Percentiles rank a stretch among this genome's conserved stretches.
These are phyloP conservation scores for Leptoteleia sp. DNA, from an alignment of 1,140 invertebrate genomes.

Conservation along the genomic window DNA sequence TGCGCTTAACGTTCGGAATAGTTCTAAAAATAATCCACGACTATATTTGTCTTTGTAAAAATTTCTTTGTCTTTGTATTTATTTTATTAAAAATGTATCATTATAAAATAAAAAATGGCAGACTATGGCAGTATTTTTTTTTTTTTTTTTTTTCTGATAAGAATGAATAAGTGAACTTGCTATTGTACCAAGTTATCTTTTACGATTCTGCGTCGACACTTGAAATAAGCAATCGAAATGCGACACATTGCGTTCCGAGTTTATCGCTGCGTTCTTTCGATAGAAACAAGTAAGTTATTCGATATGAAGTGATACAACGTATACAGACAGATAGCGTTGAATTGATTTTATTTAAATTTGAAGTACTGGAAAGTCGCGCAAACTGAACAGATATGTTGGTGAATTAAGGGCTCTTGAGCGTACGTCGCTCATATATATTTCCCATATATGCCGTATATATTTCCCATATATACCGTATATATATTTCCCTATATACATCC, in stretches of 20 bases:
- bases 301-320: conserved; percentile 18
- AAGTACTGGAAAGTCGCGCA: too few relatives aligned
- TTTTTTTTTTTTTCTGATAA: not conserved
- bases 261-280: conserved; percentile 22
- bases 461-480: too few relatives aligned
- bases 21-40: not conserved
- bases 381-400: too few relatives aligned
- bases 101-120: too few relatives aligned
- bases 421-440: too few relatives aligned
- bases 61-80: not conserved
- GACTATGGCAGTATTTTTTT: too few relatives aligned
- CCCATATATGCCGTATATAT: too few relatives aligned
- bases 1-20: not conserved
- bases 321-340: conserved; percentile 12
- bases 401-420: too few relatives aligned
- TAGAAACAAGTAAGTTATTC: conserved; percentile 30
- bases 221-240: conserved; percentile 11
- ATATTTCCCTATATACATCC: too few relatives aligned
- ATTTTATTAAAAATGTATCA: too few relatives aligned
- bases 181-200: conserved; percentile 11
- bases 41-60: not conserved
- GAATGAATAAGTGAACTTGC: not conserved
- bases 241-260: conserved; percentile 15
- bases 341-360: too few relatives aligned
- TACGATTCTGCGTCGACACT: not conserved